Base-by-base conservation (phyloP, 1,140 invertebrate genomes). In the Calosoma granatense region DNA sequence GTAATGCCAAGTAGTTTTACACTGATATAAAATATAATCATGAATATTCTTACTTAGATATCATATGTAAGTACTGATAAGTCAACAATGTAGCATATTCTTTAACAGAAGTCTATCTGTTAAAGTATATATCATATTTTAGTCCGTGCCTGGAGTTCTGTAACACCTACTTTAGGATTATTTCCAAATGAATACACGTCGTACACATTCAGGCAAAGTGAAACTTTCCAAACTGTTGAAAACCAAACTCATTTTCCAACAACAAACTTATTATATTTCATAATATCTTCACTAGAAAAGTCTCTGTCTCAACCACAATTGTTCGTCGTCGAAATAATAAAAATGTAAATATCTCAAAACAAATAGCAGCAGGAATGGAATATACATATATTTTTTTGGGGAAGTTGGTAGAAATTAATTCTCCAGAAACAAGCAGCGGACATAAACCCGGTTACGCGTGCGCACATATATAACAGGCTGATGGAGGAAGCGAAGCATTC, bases 321-420 rank as follows among this genome's bases (percentile, higher is more conserved):
- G n/a, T n/a, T n/a, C n/a, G n/a, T n/a, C n/a, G n/a, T n/a, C n/a
- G n/a, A n/a, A n/a, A n/a, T n/a, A n/a, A 47, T 47, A 47, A 47
- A 47, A 47, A 47, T 47, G 41, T 47, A 47, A 47, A 47, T 47
- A 17, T 17, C 17, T 17, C 9, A 17, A 47, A 47, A 47, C 41
- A 47, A 47, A 30, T 14, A 14, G 4, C 41, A 11, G 41, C 15
- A 17, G 9, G 26, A 12, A 47, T 12, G 41, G 41, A 30, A 30
- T 11, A 47, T 17, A 47, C 6, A 17, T 3, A 47, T 11, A 47
- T 17, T 11, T 47, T 11, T 47, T 47, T 47, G 3, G 15, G 41
- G 15, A 47, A 47, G 41, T 47, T 47, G 3, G 17, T 17, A 17
- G 41, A 36, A 47, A 47, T 47, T 47, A 47, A 47, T 47, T 47